A percentile compares a stretch with the other conserved stretches of the same genome.
These are phyloP conservation scores for Phortica okadai DNA, from an alignment of 2,888 invertebrate genomes.

Conservation along the genomic window DNA sequence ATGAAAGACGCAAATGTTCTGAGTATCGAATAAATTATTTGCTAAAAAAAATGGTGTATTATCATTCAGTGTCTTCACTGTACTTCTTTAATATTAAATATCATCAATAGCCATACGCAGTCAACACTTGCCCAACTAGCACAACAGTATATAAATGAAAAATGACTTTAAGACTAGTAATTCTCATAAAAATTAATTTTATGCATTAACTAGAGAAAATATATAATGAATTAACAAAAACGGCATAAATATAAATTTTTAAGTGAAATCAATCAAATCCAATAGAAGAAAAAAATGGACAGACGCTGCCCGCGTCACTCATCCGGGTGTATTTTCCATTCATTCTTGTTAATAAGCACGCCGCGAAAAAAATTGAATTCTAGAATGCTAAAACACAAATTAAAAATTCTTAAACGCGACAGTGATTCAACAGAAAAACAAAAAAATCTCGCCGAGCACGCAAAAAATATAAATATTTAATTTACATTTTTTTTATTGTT, in stretches of 20 bases:
- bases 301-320: constrained; percentile 28
- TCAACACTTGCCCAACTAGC: no score
- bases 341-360: constrained; percentile 53
- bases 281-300: constrained; percentile 17
- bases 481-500: constrained; percentile 27
- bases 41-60: no score
- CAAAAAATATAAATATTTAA: constrained; percentile 30
- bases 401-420: constrained; percentile 34
- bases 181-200: constrained; percentile 35
- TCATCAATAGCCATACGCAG: no score
- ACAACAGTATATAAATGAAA: no score
- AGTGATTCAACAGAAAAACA: constrained; percentile 17
- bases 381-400: constrained; percentile 55
- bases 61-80: no score
- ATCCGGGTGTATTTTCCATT: constrained; percentile 69
- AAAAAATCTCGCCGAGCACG: constrained; percentile 28
- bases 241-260: constrained; percentile 16
- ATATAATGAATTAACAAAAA: constrained; percentile 47
- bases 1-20: no score
- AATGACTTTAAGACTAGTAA: no score
- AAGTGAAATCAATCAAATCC: constrained; percentile 24
- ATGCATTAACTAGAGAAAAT: constrained; percentile 49
- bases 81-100: no score
- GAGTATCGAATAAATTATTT: no score
- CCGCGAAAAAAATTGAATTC: constrained; percentile 40